Evolutionary conservation across 2,888 invertebrate genomes (phyloP).

Genomic region (Lottia scabra): DNA sequence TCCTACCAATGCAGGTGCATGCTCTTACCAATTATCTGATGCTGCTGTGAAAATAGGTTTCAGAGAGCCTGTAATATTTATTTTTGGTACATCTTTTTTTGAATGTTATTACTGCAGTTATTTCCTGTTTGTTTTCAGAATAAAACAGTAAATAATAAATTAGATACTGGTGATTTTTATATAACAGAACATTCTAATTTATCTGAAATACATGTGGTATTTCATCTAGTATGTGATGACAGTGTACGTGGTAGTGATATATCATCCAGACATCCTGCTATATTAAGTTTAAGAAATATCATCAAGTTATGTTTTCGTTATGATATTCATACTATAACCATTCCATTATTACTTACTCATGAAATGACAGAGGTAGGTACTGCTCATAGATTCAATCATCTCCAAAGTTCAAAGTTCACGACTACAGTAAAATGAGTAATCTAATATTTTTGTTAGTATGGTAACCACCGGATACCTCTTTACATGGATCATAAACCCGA

Average conservation of each 20-base stretch:
- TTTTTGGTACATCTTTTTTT: too few relatives aligned
- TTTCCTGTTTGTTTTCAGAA: conserved; percentile 41
- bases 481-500: too few relatives aligned
- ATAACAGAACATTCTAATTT: conserved; percentile 85
- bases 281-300: conserved; percentile 93
- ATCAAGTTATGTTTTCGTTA: conserved; percentile 94
- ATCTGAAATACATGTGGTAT: conserved; percentile 93
- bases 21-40: too few relatives aligned
- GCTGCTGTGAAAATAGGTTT: too few relatives aligned
- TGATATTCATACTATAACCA: conserved; percentile 91
- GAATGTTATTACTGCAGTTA: not conserved
- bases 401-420: too few relatives aligned
- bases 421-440: too few relatives aligned
- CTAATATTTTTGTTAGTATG: too few relatives aligned
- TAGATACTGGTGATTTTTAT: conserved; percentile 67
- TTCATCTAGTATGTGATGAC: conserved; percentile 94
- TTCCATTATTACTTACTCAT: conserved; percentile 92
- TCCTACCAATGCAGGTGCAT: too few relatives aligned
- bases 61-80: too few relatives aligned
- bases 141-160: conserved; percentile 37
- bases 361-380: conserved; percentile 89
- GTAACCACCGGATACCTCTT: too few relatives aligned
- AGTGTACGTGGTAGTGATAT: conserved; percentile 79
- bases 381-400: not conserved
- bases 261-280: conserved; percentile 94